These are phyloP conservation scores for Ecdyonurus torrentis DNA, from an alignment of 2,888 invertebrate species.

Conservation along the genomic window DNA sequence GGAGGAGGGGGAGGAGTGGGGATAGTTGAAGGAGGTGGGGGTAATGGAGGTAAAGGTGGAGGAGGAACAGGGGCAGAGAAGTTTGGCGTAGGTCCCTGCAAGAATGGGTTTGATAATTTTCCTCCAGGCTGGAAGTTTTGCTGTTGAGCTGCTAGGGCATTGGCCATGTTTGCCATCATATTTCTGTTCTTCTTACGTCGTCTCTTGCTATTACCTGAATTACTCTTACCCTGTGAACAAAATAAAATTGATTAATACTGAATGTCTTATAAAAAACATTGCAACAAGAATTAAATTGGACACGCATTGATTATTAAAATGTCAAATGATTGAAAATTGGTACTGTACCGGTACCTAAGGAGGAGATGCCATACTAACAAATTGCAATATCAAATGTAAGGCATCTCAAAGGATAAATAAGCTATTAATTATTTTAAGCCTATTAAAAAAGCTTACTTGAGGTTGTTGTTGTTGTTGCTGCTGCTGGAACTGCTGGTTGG, in stretches of 20 bases:
- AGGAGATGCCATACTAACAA: no score
- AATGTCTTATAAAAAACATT: no score
- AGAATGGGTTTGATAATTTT: constrained; percentile 1
- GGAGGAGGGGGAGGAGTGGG: constrained; percentile 19
- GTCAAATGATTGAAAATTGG: no score
- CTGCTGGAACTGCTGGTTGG: background rate
- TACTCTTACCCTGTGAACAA: background rate
- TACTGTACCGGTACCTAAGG: no score
- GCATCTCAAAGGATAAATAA: no score
- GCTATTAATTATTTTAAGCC: no score
- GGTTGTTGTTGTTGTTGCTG: no score
- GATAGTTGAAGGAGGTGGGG: constrained; percentile 26
- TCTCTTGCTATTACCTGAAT: background rate
- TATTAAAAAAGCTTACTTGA: no score
- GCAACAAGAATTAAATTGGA: no score
- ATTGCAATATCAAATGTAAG: no score
- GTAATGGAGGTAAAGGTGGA: constrained; percentile 34
- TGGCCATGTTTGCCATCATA: background rate
- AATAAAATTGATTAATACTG: no score
- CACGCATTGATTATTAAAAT: no score
- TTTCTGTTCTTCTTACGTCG: background rate
- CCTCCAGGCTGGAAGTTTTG: constrained; percentile 15
- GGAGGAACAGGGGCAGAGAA: constrained; percentile 29
- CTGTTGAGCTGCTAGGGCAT: constrained; percentile 13
- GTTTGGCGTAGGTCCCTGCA: background rate